Base-by-base conservation (phyloP, 2,888 invertebrate genomes). In the Microctonus brassicae region DNA sequence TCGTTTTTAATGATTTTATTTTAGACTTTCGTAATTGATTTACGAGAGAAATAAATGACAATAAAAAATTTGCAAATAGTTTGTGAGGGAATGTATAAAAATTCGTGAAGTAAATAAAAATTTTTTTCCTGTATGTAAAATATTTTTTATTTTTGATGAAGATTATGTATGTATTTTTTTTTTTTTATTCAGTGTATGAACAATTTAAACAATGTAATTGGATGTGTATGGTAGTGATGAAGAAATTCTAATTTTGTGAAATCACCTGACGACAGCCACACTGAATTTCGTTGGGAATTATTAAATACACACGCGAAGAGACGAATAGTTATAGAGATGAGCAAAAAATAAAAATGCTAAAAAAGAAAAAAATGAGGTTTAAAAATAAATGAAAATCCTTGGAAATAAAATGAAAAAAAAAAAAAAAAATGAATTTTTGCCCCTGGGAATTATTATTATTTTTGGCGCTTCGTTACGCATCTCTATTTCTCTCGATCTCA, bases 201-300 rank as follows among this genome's bases (percentile, higher is more conserved):
- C 10, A 17, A 22, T 22, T 17, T 13, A 24, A 6, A 36, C 36
- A 61, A 39, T 33, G 22, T 36, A 61, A 61, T 61, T 61, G 39
- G 24, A 42, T 42, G 17, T 47, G 47, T n/a, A 24, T 22, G 6
- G n/a, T n/a, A n/a, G n/a, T 7, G 22, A 17, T 36, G 24, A 39
- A 39, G 39, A 36, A 11, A 61, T 61, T 39, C 42, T 60, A 20
- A 47, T 60, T 62, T 42, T 42, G n/a, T 62, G n/a, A n/a, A 24
- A 22, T n/a, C 22, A 62, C 9, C 34, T n/a, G 7, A 9, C 22
- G 36, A 11, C n/a, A 9, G 26, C 24, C 24, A 39, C 13, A 62
- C 24, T 24, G 26, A 39, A 42, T 62, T 62, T 42, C n/a, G 26
- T 42, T 13, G 13, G 34, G 26, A 39, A 62, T 39, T 39, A 39